Conservation (phyloP, 1,140 invertebrate species). For the Gerris buenoi region DNA sequence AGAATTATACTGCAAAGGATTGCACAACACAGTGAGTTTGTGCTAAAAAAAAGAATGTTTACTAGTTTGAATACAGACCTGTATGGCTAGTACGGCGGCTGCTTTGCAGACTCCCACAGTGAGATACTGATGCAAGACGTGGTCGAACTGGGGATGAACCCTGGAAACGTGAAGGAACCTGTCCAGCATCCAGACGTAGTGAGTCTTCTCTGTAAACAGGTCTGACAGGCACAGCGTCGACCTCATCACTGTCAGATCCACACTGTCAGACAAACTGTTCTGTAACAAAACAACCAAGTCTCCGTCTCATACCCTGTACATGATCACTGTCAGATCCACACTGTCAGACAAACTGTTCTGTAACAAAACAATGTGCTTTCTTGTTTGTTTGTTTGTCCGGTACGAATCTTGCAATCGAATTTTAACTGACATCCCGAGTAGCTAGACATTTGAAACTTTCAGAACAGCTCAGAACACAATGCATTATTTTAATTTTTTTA, state of each 20-base stretch:
- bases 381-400: too few relatives aligned
- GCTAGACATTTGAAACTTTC: too few relatives aligned
- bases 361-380: too few relatives aligned
- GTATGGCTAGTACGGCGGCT: constrained; percentile 42
- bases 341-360: constrained; percentile 16
- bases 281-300: too few relatives aligned
- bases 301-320: too few relatives aligned
- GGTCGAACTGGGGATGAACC: constrained; percentile 47
- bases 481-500: too few relatives aligned
- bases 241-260: constrained; percentile 41
- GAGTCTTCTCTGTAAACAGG: constrained; percentile 48
- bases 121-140: constrained; percentile 51
- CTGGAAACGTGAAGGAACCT: constrained; percentile 46
- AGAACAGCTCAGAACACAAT: too few relatives aligned
- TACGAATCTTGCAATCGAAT: too few relatives aligned
- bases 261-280: constrained; percentile 15
- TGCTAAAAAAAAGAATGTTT: background rate
- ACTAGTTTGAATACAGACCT: constrained; percentile 28
- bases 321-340: constrained; percentile 39
- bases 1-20: too few relatives aligned
- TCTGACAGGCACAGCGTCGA: constrained; percentile 50
- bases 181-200: constrained; percentile 59
- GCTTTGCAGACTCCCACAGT: constrained; percentile 52
- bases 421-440: too few relatives aligned
- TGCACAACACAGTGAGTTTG: too few relatives aligned